Evolutionary conservation across 2,113 vertebrate genomes (phyloP), one percentile per base, ranked within the genome.

Genomic region (Saguinus midas): DNA sequence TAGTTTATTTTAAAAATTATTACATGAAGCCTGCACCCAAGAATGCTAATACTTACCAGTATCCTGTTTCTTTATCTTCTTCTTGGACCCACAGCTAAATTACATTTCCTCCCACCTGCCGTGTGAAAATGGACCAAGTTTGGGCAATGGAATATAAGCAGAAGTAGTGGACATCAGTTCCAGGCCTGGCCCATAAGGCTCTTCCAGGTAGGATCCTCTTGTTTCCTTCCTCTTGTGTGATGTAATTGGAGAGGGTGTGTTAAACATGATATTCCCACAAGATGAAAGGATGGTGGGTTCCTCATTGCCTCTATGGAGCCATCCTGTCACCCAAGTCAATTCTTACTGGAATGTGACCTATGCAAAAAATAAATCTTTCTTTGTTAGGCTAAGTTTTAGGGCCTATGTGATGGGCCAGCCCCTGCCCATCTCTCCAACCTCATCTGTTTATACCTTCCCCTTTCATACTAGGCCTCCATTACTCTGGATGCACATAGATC

Each of bases 101-200:
- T 61, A 35, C 14, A 25, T 75, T 70, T 3, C 6, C 3, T 27
- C 21, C 3, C 13, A 14, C 1, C 29, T 5, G 3, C 27, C 5
- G 81, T 85, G 52, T 66, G n/a, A 29, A 90, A 23, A 61, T 79
- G 35, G 14, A 55, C 48, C 52, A 55, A 81, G 12, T 76, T 89
- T 25, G 64, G 43, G 13, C 29, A 52, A 43, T 68, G 55, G 29
- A 50, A 55, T 35, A 6, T 70, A 70, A 57, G 9, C 35, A 57
- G 73, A 89, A 55, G 64, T 81, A 29, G 27, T 48, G 23, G 9
- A 8, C 37, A 37, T 57, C 5, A 23, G 17, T 87, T 37, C 25
- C 12, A 92, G 52, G 27, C 16, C 5, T 92, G 68, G 23, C 4
- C 18, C 6, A 13, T 48, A 10, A 58, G 66, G 68, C 18, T 76